Evolutionary conservation across 2,113 vertebrate species (phyloP).

Genomic region (Sclerurus mexicanus): DNA sequence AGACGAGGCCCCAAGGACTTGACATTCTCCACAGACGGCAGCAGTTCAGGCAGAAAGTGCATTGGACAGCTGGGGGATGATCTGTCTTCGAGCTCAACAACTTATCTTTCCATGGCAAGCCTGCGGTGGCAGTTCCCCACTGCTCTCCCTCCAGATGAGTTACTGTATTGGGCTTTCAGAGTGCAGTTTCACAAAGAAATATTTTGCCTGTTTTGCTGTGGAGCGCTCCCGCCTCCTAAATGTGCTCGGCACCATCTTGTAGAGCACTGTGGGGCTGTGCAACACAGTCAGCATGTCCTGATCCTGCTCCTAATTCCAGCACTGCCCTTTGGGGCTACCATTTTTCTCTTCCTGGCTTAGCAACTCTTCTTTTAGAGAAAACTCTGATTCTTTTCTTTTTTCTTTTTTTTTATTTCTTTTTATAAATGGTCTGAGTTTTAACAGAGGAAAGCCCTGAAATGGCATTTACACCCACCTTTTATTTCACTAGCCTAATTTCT

Average conservation of each 20-base stretch:
- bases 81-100: not conserved
- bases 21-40: conserved; percentile 43
- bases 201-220: not conserved
- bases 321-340: not conserved
- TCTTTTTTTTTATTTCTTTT: not conserved
- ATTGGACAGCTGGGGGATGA: conserved; percentile 48
- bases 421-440: not conserved
- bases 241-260: rapidly evolving
- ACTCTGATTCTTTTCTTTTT: not conserved
- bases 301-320: not conserved
- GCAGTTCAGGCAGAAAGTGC: conserved; percentile 47
- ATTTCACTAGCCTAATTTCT: not conserved
- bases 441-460: not conserved
- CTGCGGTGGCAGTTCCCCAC: not conserved
- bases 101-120: not conserved
- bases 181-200: conserved; percentile 8
- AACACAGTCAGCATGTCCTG: not conserved
- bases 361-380: not conserved
- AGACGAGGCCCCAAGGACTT: conserved; percentile 28
- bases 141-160: not conserved
- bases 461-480: not conserved
- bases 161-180: not conserved
- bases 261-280: not conserved
- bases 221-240: not conserved
- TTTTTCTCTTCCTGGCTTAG: not conserved